phyloP scores from a whole-genome alignment of 1,140 invertebrate species.

The Zaprionus gabonicus region DNA sequence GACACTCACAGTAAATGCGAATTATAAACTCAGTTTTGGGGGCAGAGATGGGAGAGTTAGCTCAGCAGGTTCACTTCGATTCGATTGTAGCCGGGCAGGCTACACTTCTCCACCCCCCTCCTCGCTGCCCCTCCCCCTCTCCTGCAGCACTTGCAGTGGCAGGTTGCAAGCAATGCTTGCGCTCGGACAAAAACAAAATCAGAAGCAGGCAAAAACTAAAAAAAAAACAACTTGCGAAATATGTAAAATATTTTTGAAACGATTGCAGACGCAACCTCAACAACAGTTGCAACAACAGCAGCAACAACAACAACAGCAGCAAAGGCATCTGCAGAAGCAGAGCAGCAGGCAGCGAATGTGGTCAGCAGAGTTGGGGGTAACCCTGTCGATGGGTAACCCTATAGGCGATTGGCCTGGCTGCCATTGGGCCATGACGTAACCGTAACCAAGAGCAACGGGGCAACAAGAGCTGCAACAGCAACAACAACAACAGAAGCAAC shows the following conservation, averaged over 20 bases:
- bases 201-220: slow-evolving; percentile 9
- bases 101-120: neutral
- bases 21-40: slow-evolving; percentile 50
- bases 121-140: neutral
- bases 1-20: neutral
- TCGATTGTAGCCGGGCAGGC: slow-evolving; percentile 75
- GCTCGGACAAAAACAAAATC: slow-evolving; percentile 8
- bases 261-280: slow-evolving; percentile 60
- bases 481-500: slow-evolving; percentile 41
- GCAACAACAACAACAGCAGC: slow-evolving; percentile 31
- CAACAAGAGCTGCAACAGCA: slow-evolving; percentile 25
- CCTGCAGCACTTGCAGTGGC: neutral
- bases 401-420: slow-evolving; percentile 40
- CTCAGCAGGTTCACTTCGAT: slow-evolving; percentile 63
- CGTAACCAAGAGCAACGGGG: slow-evolving; percentile 37
- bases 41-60: slow-evolving; percentile 63
- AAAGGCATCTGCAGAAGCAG: neutral
- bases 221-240: slow-evolving; percentile 47
- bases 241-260: slow-evolving; percentile 77
- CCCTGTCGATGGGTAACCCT: slow-evolving; percentile 55
- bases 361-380: slow-evolving; percentile 17
- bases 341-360: slow-evolving; percentile 3
- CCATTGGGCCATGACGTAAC: slow-evolving; percentile 34
- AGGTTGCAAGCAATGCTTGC: slow-evolving; percentile 2
- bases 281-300: slow-evolving; percentile 9